These are phyloP conservation scores for Galbula dea DNA, from an alignment of 2,113 vertebrate genomes.

Conservation along the genomic window DNA sequence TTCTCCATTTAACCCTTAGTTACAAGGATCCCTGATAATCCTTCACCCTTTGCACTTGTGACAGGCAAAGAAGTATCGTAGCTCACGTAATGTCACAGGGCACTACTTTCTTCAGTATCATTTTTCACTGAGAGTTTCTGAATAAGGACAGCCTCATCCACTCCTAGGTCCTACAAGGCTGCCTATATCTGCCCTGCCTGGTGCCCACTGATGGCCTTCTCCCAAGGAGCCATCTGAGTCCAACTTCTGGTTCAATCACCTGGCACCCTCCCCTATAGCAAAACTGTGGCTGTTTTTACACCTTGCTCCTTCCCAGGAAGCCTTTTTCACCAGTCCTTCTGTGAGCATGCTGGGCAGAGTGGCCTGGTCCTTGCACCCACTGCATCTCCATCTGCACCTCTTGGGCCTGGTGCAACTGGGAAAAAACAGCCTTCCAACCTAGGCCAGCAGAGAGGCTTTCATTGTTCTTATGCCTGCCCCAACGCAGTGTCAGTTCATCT, in stretches of 20 bases:
- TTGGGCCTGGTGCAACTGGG: background rate
- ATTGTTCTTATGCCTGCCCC: background rate
- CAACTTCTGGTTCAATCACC: accelerated
- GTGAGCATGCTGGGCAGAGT: background rate
- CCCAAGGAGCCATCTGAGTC: background rate
- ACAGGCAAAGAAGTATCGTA: background rate
- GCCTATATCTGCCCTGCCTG: background rate
- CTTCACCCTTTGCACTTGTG: background rate
- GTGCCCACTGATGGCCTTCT: background rate
- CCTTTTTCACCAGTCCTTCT: background rate
- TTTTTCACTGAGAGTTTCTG: background rate
- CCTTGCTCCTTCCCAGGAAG: background rate
- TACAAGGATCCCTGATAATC: background rate
- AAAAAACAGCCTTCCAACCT: background rate
- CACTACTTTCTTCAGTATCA: background rate
- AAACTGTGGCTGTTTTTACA: background rate
- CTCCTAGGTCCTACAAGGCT: background rate
- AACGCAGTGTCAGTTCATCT: background rate
- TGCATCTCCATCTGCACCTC: background rate
- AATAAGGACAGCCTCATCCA: background rate
- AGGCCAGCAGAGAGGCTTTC: background rate
- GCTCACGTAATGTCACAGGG: background rate
- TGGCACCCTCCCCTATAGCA: background rate
- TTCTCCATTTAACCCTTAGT: background rate
- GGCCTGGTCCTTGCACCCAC: background rate